Base-by-base conservation (phyloP, 2,797 vertebrate species). In the Pangasius mekongensis region DNA sequence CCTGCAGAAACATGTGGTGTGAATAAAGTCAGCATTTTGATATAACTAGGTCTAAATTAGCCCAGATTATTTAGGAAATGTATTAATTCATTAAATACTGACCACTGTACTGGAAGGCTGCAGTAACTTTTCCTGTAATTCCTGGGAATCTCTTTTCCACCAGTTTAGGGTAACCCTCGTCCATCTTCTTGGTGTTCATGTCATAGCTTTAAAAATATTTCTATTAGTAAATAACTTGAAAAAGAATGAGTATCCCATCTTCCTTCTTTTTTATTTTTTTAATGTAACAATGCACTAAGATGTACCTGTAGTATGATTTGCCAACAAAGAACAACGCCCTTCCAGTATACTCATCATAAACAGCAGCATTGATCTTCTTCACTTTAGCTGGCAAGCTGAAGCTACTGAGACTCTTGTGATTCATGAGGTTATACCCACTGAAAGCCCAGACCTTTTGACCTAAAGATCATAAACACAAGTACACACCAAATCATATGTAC, bases 101-200 rank as follows among this genome's bases (percentile, higher is more conserved):
- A 97, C 96, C 96, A 78, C 93, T 94, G 16, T 93, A 85, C 80
- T 96, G 93, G 82, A 97, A 95, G 89, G 93, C 96, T 56, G 96
- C 95, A 0, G 96, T 95, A 3, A 96, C 86, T 7, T 84, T 93
- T 47, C 93, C 89, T 27, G 62, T 92, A 86, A 97, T 91, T 92
- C 94, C 95, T 77, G 95, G 95, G 83, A 97, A 97, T 69, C 87
- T 91, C 3, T 89, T 0, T 0, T 64, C 62, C 87, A 92, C 93
- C 54, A 47, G 83, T 91, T 89, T 94, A 58, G 96, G 96, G 86
- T 92, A 96, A 33, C 94, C 94, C 54, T 87, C 93, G 74, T 97
- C 95, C 93, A 97, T 95, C 74, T 87, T 88, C 83, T 90, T 92
- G 0, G 27, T 93, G 27, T 33, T 89, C 89, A 95, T 94, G 7